These are phyloP conservation scores for Epistrophe eligans DNA, from an alignment of 2,888 invertebrate species.

Conservation along the genomic window DNA sequence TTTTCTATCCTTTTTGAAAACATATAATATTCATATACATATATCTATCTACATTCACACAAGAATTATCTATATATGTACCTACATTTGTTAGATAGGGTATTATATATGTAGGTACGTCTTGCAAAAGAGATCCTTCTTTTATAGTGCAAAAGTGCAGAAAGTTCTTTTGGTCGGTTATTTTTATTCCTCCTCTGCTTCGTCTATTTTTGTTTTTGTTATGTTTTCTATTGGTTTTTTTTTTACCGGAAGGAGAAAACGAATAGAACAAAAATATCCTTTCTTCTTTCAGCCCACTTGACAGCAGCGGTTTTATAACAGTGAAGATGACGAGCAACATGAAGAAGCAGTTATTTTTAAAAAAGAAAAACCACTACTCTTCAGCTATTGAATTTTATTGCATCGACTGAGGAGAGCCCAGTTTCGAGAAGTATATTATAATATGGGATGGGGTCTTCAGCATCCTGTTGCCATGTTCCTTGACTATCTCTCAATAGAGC, in stretches of 20 bases:
- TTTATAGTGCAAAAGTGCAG: conserved; percentile 66
- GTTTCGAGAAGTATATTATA: neutral
- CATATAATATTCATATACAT: neutral
- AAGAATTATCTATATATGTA: neutral
- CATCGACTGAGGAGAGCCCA: conserved; percentile 33
- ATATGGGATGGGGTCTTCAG: conserved; percentile 2
- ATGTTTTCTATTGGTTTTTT: conserved; percentile 3
- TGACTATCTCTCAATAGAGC: neutral
- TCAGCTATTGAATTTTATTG: conserved; percentile 72
- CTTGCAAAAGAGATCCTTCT: conserved; percentile 38
- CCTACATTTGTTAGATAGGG: neutral
- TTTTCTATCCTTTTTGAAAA: conserved; percentile 33
- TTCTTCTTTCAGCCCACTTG: conserved; percentile 60
- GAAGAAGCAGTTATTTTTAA: conserved; percentile 35
- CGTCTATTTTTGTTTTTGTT: conserved; percentile 31
- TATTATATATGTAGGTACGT: neutral
- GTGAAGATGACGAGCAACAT: conserved; percentile 35
- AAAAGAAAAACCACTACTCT: conserved; percentile 15
- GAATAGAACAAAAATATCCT: conserved; percentile 36
- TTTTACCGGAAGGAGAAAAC: conserved; percentile 26
- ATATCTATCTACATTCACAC: neutral
- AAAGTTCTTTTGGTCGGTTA: conserved; percentile 70
- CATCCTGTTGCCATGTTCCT: conserved; percentile 60
- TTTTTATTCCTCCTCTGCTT: conserved; percentile 38
- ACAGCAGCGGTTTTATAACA: conserved; percentile 40